Percentiles rank a stretch among this genome's conserved stretches.
These are phyloP conservation scores for Brachypterus glaber DNA, from an alignment of 2,888 invertebrate genomes.

Conservation along the genomic window DNA sequence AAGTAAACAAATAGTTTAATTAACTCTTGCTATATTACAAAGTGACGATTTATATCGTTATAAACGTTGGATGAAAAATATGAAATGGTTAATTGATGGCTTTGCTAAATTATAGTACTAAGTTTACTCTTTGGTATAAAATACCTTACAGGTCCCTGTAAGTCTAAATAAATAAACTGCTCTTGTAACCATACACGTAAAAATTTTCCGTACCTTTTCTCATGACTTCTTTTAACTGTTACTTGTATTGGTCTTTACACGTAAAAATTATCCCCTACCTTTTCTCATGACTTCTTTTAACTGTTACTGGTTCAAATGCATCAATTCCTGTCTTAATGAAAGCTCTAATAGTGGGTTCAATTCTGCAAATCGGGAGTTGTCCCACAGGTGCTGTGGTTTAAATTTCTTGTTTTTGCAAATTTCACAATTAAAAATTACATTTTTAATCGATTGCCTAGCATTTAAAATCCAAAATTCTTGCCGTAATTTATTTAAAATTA, in stretches of 20 bases:
- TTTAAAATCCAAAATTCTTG: constrained; percentile 10
- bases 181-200: constrained; percentile 1
- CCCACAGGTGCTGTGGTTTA: constrained; percentile 12
- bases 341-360: constrained; percentile 9
- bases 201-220: constrained; percentile 5
- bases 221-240: constrained; percentile 3
- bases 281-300: too few species aligned
- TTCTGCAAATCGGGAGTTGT: constrained; percentile 8
- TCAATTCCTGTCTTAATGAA: constrained; percentile 13
- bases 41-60: too few species aligned
- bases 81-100: too few species aligned
- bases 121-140: too few species aligned
- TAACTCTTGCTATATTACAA: too few species aligned
- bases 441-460: constrained; percentile 11
- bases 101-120: too few species aligned
- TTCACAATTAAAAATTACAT: constrained; percentile 7
- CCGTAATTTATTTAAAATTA: constrained; percentile 7
- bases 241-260: constrained; percentile 5
- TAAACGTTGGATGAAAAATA: too few species aligned
- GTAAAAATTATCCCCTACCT: too few species aligned
- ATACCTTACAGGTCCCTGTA: too few species aligned
- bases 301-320: too few species aligned
- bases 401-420: constrained; percentile 6
- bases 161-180: too few species aligned
- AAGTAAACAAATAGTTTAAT: too few species aligned